Conservation (phyloP, 2,113 vertebrate genomes). For the Ageneiosus marmoratus region DNA sequence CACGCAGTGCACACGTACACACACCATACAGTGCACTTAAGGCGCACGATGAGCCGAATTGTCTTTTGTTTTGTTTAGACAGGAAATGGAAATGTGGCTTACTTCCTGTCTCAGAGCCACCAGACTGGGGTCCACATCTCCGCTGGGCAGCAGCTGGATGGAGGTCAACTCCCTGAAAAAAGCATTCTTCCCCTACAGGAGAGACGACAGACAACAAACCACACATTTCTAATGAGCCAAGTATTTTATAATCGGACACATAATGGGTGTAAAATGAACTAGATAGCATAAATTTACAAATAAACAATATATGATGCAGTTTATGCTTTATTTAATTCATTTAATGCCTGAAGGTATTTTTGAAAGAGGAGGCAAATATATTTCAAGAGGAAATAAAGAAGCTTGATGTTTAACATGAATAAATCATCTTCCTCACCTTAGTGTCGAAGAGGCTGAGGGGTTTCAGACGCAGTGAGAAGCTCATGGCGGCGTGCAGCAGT, state of each 20-base stretch:
- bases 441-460: constrained; percentile 91
- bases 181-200: constrained; percentile 89
- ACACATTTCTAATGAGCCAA: neutral
- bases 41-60: neutral
- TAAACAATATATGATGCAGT: no score
- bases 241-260: neutral
- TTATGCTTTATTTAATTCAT: neutral
- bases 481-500: constrained; percentile 80
- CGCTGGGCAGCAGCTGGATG: constrained; percentile 93
- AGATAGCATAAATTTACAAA: no score
- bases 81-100: constrained; percentile 43
- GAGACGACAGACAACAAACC: constrained; percentile 13
- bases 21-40: neutral
- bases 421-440: constrained; percentile 74
- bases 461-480: constrained; percentile 85
- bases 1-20: constrained; percentile 13
- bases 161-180: constrained; percentile 95
- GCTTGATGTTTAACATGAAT: neutral
- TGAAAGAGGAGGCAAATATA: neutral
- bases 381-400: neutral
- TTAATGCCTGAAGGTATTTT: neutral
- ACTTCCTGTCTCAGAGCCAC: constrained; percentile 88
- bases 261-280: no score
- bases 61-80: neutral
- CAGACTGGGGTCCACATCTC: constrained; percentile 85